These are phyloP conservation scores for Escarpia spicata DNA, from an alignment of 2,888 invertebrate genomes.

Conservation along the genomic window DNA sequence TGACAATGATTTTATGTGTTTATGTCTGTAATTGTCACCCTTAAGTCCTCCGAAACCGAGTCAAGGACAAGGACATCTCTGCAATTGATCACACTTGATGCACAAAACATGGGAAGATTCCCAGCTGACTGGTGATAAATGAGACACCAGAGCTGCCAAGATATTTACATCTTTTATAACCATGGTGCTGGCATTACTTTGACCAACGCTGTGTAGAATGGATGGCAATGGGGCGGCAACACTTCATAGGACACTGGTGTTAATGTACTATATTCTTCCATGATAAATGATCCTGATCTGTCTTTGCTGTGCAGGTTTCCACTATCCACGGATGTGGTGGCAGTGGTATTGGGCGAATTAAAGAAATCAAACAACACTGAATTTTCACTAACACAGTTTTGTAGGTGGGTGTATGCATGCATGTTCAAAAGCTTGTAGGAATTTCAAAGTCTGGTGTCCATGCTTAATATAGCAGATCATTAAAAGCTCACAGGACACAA, in stretches of 20 bases:
- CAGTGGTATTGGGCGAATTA: background rate
- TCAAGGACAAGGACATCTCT: background rate
- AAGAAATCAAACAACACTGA: background rate
- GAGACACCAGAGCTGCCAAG: background rate
- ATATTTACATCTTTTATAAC: background rate
- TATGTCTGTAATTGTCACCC: background rate
- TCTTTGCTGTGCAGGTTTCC: background rate
- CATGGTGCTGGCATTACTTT: background rate
- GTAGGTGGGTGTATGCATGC: background rate
- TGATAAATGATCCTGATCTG: background rate
- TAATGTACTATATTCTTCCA: background rate
- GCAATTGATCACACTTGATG: background rate
- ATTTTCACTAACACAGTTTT: background rate
- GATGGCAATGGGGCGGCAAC: background rate
- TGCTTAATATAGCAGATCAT: background rate
- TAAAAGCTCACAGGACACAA: background rate
- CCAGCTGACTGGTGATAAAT: background rate
- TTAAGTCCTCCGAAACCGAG: background rate
- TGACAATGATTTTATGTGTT: background rate
- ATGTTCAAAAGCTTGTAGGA: background rate
- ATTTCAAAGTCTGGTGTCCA: background rate
- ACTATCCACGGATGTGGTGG: background rate
- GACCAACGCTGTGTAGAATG: background rate
- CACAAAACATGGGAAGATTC: background rate
- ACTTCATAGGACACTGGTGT: background rate